Conservation (phyloP, 2,888 invertebrate species). For the Drosophila fulvimacula region DNA sequence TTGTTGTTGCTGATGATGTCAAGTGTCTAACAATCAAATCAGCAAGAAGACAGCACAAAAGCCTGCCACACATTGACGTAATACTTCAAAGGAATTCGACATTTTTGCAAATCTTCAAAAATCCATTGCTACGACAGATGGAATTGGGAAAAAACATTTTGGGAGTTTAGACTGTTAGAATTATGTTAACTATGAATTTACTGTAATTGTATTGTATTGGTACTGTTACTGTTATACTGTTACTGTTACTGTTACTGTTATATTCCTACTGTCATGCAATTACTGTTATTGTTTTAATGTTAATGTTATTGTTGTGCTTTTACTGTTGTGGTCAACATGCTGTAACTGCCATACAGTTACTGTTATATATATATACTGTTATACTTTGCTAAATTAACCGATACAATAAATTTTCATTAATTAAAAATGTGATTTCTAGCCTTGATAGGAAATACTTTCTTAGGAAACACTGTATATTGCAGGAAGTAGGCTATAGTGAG, state of each 20-base stretch:
- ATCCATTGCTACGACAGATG: not conserved
- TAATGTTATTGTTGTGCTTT: not conserved
- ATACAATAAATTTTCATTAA: not conserved
- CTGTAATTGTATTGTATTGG: too few species aligned
- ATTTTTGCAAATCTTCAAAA: not conserved
- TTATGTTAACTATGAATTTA: too few species aligned
- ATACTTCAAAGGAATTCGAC: constrained; percentile 24
- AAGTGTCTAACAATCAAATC: constrained; percentile 56
- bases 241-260: not conserved
- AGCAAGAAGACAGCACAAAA: not conserved
- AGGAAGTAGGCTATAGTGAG: too few species aligned
- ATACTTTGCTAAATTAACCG: not conserved
- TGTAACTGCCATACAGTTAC: not conserved
- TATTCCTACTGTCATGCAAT: not conserved
- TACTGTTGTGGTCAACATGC: not conserved
- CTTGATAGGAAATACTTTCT: too few species aligned
- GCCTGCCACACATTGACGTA: constrained; percentile 18
- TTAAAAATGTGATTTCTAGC: not conserved
- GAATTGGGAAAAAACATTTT: too few species aligned
- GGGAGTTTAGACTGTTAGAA: too few species aligned
- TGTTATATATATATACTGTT: not conserved
- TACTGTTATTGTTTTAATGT: not conserved
- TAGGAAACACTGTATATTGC: not conserved
- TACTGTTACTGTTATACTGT: not conserved
- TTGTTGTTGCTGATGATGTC: constrained; percentile 60